phyloP scores from a whole-genome alignment of 2,888 invertebrate genomes.

The Apamea crenata region DNA sequence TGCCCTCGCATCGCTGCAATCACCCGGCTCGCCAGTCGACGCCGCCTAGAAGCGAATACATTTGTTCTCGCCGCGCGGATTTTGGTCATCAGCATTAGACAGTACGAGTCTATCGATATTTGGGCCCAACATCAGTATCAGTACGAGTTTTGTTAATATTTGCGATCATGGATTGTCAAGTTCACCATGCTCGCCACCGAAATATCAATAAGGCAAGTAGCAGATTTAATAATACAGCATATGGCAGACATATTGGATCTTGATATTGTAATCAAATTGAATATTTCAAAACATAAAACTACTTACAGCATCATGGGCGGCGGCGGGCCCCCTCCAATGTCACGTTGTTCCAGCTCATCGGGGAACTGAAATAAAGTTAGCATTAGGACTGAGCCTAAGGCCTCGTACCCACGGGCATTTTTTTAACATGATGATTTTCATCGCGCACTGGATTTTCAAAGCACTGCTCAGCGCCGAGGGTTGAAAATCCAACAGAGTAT shows the following conservation, averaged over 20 bases:
- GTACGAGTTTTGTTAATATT: constrained; percentile 16
- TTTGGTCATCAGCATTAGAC: constrained; percentile 53
- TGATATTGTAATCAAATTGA: constrained; percentile 37
- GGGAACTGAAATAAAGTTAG: constrained; percentile 77
- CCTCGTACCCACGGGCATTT: not conserved
- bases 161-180: constrained; percentile 41
- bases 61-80: constrained; percentile 61
- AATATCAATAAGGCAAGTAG: constrained; percentile 61
- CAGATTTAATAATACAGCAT: constrained; percentile 27
- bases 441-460: not conserved
- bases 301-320: constrained; percentile 80
- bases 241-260: constrained; percentile 32
- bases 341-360: constrained; percentile 81
- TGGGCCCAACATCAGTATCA: constrained; percentile 37
- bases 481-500: not conserved
- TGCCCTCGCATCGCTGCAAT: constrained; percentile 58
- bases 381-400: constrained; percentile 1
- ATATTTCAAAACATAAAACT: constrained; percentile 13
- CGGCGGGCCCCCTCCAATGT: constrained; percentile 68
- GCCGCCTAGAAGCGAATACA: constrained; percentile 62
- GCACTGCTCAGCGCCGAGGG: not conserved
- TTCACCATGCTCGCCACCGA: constrained; percentile 48
- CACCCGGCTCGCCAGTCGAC: constrained; percentile 62
- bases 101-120: constrained; percentile 61
- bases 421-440: not conserved